These are phyloP conservation scores for Rhipidura dahli DNA, from an alignment of 2,113 vertebrate genomes.

Conservation along the genomic window DNA sequence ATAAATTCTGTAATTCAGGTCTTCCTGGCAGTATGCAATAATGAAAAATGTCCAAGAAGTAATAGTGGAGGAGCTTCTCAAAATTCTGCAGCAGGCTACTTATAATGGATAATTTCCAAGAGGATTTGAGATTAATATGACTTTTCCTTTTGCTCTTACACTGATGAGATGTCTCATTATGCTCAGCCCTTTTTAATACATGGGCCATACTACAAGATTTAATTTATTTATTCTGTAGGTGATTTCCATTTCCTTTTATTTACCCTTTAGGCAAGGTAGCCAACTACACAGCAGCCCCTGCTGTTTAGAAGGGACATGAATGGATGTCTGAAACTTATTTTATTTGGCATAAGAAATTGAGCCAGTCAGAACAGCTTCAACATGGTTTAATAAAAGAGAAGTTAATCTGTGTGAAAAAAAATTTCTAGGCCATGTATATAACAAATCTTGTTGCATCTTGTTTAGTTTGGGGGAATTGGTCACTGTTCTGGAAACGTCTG, in stretches of 20 bases:
- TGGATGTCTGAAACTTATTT: neutral
- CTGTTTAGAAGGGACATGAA: neutral
- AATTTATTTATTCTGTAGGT: conserved; percentile 44
- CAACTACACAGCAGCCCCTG: conserved; percentile 25
- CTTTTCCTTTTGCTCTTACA: conserved; percentile 26
- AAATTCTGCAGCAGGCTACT: conserved; percentile 6
- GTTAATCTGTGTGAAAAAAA: neutral
- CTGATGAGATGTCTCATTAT: conserved; percentile 50
- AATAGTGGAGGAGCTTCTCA: neutral
- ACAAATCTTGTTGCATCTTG: neutral
- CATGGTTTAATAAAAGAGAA: neutral
- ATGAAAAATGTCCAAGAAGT: conserved; percentile 37
- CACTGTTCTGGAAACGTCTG: neutral
- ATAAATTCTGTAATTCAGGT: neutral
- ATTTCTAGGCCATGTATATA: neutral
- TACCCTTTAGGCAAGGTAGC: neutral
- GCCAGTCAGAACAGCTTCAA: neutral
- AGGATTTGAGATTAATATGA: conserved; percentile 14
- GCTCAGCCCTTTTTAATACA: conserved; percentile 22
- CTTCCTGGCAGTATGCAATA: neutral
- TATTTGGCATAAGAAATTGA: neutral
- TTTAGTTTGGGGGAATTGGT: neutral
- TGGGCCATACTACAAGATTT: neutral
- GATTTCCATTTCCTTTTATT: conserved; percentile 36
- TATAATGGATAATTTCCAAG: conserved; percentile 35